Base-by-base conservation (phyloP, 2,888 invertebrate species). In the Scelioninae gen. 2 region DNA sequence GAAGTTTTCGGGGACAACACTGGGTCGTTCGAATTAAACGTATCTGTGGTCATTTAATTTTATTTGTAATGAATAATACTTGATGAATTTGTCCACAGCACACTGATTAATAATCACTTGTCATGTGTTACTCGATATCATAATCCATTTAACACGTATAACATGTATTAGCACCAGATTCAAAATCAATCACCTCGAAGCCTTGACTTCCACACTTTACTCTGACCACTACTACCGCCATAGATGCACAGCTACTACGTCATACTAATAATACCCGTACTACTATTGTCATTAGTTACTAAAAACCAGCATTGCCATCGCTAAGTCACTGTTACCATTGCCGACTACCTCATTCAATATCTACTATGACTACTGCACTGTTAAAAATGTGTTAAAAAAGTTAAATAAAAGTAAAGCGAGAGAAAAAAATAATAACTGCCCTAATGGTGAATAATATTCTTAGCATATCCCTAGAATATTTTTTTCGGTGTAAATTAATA, bases 181-280 rank as follows among this genome's bases (percentile, higher is more conserved):
- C 78, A 79, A 77, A 61, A 76, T 79, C 78, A 77, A 78, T 76
- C 72, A 75, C 71, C 75, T 73, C 78, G 78, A 80, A 80, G 81
- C 82, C 82, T 84, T 80, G 79, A 84, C 85, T 86, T 86, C 84
- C 85, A 86, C 85, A 85, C 85, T 84, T 81, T 82, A 84, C 84
- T 85, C 83, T 80, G 81, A 82, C 80, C 80, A 83, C 80, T 77
- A 78, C 75, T 75, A 58, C 43, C 58, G 60, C 69, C 69, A 64
- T 76, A 69, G 73, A 64, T 67, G 61, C 55, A 69, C 76, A 75
- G 71, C 71, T 73, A 52, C 60, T 76, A 72, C 60, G 57, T 75
- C 67, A 73, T 75, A 74, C 65, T 77, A 76, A 74, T 73, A 73
- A 71, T 70, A 70, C 70, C 58, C 58, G 71, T 74, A 76, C 67